Base-by-base conservation (phyloP, 2,888 invertebrate species). In the Agriopis marginaria region DNA sequence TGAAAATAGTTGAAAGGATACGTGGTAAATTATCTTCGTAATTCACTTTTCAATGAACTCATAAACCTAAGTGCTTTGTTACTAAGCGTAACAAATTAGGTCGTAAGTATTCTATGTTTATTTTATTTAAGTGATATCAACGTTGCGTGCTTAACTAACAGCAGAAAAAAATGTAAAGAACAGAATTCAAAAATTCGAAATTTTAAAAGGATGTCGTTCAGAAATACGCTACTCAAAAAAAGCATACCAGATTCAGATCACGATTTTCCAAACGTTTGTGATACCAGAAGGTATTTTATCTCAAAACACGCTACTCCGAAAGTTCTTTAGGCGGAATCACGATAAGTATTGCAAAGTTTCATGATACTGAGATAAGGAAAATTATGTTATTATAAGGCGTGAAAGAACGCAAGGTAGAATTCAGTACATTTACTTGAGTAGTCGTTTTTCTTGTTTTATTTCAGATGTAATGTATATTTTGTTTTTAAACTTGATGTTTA, bases 401-500 rank as follows among this genome's bases (percentile, higher is more conserved):
- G 51, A 69, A 61, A 17, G 23, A 56, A 53, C 17, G 42, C 23
- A 62, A 65, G 12, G 40, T 56, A 39, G n/a, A 42, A 12, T 23
- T 32, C 32, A 56, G 40, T 55, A 64, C 54, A 44, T 60, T 14
- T 10, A 60, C 53, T 53, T 54, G 17, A 39, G 23, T 8, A 14
- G 32, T 23, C 12, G 62, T 53, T 53, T 17, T 32, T 59, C 42
- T 17, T 60, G 50, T 61, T 65, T 64, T 44, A 63, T 64, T 58
- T 53, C 58, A 53, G 40, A 42, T 53, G 39, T 70, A 12, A 39
- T 5, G 9, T 61, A 40, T 44, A 39, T 63, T 59, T 58, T 63
- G 40, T 56, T 61, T 53, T 6, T 42, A 32, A 59, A 58, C 45
- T 62, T 61, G 32, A 62, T 59, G 63, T 70, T 66, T 70, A 66